A percentile compares a stretch with the other conserved stretches of the same genome.
Conservation (phyloP, 2,888 invertebrate species). For the Hymenopus coronatus region DNA sequence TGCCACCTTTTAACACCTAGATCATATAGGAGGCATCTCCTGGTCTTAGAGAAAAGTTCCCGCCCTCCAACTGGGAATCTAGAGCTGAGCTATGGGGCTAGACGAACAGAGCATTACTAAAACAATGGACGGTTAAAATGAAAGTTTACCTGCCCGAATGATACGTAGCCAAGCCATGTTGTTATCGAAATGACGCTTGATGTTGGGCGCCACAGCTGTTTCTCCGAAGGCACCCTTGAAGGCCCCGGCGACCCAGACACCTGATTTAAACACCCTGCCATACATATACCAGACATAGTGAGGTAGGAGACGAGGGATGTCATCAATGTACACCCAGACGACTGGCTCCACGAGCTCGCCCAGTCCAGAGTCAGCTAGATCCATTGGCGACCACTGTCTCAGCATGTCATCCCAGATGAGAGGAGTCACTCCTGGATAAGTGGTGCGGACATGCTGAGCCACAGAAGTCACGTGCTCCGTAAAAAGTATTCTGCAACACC, state of each 20-base stretch:
- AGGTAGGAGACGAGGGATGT: slow-evolving; percentile 43
- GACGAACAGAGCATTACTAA: too few species aligned
- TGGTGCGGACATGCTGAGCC: slow-evolving; percentile 43
- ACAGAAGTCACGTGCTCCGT: slow-evolving; percentile 41
- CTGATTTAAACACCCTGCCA: slow-evolving; percentile 44
- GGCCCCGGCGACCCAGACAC: slow-evolving; percentile 53
- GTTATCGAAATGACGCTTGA: slow-evolving; percentile 46
- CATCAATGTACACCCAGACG: slow-evolving; percentile 53
- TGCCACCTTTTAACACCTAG: too few species aligned
- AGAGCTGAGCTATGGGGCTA: too few species aligned
- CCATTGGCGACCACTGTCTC: slow-evolving; percentile 42
- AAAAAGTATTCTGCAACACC: slow-evolving; percentile 37
- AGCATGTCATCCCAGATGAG: slow-evolving; percentile 59
- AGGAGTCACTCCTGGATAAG: slow-evolving; percentile 43
- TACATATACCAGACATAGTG: slow-evolving; percentile 43
- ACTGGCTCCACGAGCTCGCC: slow-evolving; percentile 52
- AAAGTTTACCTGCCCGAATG: slow-evolving; percentile 35
- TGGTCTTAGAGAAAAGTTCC: too few species aligned
- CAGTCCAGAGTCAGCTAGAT: slow-evolving; percentile 43
- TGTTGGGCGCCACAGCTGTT: slow-evolving; percentile 46
- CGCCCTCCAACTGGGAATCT: too few species aligned
- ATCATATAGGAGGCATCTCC: too few species aligned
- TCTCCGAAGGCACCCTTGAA: slow-evolving; percentile 52
- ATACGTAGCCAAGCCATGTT: slow-evolving; percentile 48
- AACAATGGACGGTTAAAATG: too few species aligned